A percentile compares a stretch with the other conserved stretches of the same genome.
These are phyloP conservation scores for Podotricha telesiphe DNA, from an alignment of 2,888 invertebrate species.

Conservation along the genomic window DNA sequence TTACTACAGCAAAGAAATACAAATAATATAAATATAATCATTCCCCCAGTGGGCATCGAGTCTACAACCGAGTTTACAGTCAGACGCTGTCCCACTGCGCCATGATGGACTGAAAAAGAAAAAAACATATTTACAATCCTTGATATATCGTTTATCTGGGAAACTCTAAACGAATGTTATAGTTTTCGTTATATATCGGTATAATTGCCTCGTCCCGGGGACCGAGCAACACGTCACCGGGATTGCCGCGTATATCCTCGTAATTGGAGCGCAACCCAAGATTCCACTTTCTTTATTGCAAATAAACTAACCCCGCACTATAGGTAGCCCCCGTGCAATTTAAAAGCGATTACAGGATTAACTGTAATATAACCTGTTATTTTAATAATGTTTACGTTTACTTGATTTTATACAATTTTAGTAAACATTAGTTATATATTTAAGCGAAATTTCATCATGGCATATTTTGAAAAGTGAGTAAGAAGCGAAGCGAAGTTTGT, in stretches of 20 bases:
- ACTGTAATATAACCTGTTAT: constrained; percentile 8
- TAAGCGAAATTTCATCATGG: too few relatives aligned
- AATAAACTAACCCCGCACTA: constrained; percentile 80
- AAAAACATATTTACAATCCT: not conserved
- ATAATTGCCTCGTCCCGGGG: constrained; percentile 74
- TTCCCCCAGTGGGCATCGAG: too few relatives aligned
- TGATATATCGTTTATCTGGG: constrained; percentile 44
- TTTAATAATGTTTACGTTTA: not conserved
- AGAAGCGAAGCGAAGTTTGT: too few relatives aligned
- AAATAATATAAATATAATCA: too few relatives aligned
- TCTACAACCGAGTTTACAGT: too few relatives aligned
- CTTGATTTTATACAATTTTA: not conserved
- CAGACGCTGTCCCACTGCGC: too few relatives aligned
- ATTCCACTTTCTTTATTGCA: constrained; percentile 83
- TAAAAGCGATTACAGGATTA: constrained; percentile 39
- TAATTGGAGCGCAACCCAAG: constrained; percentile 82
- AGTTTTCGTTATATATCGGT: constrained; percentile 66
- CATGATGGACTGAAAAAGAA: not conserved
- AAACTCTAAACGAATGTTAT: constrained; percentile 57
- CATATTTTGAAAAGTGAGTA: too few relatives aligned
- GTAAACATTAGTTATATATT: too few relatives aligned
- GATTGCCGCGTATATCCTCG: constrained; percentile 81
- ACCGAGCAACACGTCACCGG: constrained; percentile 76
- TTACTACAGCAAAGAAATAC: too few relatives aligned
- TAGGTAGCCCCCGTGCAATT: constrained; percentile 64